Base-by-base conservation (phyloP, 1,140 invertebrate species). In the Venturia canescens region DNA sequence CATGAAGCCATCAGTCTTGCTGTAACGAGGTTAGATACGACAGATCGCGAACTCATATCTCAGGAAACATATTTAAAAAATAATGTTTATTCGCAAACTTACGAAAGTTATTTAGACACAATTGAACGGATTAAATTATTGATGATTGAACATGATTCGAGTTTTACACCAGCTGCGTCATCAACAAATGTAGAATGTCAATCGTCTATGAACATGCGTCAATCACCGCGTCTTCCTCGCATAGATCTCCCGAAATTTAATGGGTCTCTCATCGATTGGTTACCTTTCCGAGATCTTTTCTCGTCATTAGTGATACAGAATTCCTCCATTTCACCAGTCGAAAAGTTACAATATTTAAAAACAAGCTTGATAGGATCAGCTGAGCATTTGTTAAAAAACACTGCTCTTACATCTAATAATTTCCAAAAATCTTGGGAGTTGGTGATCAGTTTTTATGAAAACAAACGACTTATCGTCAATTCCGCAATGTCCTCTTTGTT, bases 331-430 rank as follows among this genome's bases (percentile, higher is more conserved):
- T 70, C 79, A 1, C 11, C 69, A 0, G 81, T 85, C 1, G 76
- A 82, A 38, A 84, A 85, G 77, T 29, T 85, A 23, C 84, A 85
- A 7, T 83, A 84, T 44, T 31, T 85, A 0, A 85, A 85, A 60
- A 71, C 67, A 16, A 71, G 77, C n/a, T 15, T 84, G 0, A 2
- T 63, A 11, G 60, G 60, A 26, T 63, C 60, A 3, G 60, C 60
- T 27, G 26, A 21, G 6, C 60, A 63, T 27, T 23, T 63, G 3
- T 27, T 63, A 9, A 63, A 63, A 23, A 63, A 63, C 13, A 63
- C 60, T 0, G 60, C 26, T 6, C 3, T 27, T 1, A 63, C 60
- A 63, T n/a, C 26, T 4, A 23, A 27, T 11, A 63, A 63, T 26
- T 63, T 63, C 15, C 21, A 63, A 63, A 63, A 63, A 63, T 63